phyloP scores from a whole-genome alignment of 2,113 vertebrate species.

The Ursus arctos region DNA sequence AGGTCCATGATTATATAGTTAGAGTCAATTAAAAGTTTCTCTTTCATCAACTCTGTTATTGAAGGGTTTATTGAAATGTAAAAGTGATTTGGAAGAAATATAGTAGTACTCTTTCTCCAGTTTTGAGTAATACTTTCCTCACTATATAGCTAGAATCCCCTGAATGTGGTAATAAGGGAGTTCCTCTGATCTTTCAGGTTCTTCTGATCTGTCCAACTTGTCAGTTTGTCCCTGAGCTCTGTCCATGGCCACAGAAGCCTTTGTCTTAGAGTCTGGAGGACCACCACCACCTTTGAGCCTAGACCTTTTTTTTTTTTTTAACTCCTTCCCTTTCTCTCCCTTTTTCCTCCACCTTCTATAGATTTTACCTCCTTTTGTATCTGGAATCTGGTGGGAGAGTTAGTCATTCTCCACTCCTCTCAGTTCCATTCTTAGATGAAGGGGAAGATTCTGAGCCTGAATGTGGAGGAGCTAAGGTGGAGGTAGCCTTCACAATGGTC shows the following conservation, averaged over 20 bases:
- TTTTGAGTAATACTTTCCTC: constrained; percentile 12
- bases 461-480: background rate
- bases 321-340: background rate
- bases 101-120: background rate
- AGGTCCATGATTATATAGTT: background rate
- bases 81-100: constrained; percentile 19
- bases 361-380: background rate
- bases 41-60: background rate
- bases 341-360: background rate
- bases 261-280: background rate
- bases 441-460: background rate
- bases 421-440: background rate
- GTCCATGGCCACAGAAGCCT: background rate
- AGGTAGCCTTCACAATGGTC: background rate
- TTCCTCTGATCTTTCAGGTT: background rate
- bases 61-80: background rate
- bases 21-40: background rate
- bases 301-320: background rate
- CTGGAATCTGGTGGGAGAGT: background rate
- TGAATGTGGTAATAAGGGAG: background rate
- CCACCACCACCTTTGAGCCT: background rate
- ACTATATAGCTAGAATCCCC: background rate
- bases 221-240: background rate
- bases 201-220: background rate
- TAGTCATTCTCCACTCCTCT: background rate